These are phyloP conservation scores for Zaprionus gabonicus DNA, from an alignment of 1,140 invertebrate genomes.

Conservation along the genomic window DNA sequence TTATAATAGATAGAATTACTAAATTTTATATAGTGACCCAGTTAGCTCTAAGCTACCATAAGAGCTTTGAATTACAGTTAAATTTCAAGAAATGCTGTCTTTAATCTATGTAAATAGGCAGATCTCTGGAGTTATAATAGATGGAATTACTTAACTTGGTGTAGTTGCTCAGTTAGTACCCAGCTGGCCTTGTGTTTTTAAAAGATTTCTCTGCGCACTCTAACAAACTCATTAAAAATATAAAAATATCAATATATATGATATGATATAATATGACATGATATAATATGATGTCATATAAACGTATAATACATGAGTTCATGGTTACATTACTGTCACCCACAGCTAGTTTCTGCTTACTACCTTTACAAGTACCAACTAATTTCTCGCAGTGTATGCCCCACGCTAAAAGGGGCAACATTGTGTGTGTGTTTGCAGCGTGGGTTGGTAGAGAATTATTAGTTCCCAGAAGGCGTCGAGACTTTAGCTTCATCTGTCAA, in stretches of 20 bases:
- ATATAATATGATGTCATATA: no score
- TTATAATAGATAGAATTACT: no score
- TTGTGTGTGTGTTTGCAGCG: neutral
- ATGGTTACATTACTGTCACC: no score
- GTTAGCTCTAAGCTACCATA: no score
- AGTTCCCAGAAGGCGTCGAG: conserved; percentile 1
- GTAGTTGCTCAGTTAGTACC: neutral
- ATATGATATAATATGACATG: no score
- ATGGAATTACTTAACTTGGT: neutral
- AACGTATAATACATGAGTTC: no score
- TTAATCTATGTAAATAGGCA: neutral
- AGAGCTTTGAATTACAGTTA: no score
- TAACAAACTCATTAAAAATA: neutral
- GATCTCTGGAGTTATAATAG: neutral
- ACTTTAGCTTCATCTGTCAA: conserved; percentile 49
- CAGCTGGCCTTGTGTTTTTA: neutral
- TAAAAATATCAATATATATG: neutral
- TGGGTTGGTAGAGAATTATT: conserved; percentile 10
- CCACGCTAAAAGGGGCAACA: neutral
- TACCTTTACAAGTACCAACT: neutral
- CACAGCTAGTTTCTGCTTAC: neutral
- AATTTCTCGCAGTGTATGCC: neutral
- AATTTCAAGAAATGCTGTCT: no score
- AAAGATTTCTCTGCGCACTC: neutral
- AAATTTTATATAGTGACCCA: no score